A percentile compares a stretch with the other conserved stretches of the same genome.
These are phyloP conservation scores for Pristionchus pacificus DNA, from an alignment of 1,140 invertebrate genomes.

Conservation along the genomic window DNA sequence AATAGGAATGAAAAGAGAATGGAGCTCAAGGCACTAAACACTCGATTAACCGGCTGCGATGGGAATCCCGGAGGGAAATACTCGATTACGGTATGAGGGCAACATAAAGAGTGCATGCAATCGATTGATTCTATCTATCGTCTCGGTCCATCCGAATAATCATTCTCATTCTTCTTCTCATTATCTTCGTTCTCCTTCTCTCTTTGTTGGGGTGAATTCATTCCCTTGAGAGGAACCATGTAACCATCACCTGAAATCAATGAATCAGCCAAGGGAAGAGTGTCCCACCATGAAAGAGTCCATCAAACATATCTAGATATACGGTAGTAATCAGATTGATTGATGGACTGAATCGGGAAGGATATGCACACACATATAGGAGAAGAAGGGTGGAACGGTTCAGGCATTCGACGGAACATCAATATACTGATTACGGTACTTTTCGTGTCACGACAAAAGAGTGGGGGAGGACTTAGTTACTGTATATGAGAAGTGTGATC, in stretches of 20 bases:
- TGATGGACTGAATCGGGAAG: not conserved
- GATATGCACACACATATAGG: slow-evolving; percentile 6
- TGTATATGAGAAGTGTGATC: no score
- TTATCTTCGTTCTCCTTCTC: not conserved
- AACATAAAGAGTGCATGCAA: not conserved
- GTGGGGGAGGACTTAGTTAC: no score
- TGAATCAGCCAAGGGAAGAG: not conserved
- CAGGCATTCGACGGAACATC: no score
- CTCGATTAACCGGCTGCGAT: no score
- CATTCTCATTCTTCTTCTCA: not conserved
- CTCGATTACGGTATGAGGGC: no score
- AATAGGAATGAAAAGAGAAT: not conserved
- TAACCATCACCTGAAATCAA: not conserved
- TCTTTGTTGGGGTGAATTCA: not conserved
- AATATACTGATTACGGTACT: no score
- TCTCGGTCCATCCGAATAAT: not conserved
- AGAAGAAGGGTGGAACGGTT: not conserved
- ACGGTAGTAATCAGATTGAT: not conserved
- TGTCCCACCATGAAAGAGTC: no score
- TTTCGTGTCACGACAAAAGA: no score
- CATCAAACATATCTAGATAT: not conserved
- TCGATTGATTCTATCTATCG: not conserved
- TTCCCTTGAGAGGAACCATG: not conserved
- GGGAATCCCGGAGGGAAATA: no score
- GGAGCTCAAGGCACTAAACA: not conserved